A percentile compares a stretch with the other conserved stretches of the same genome.
These are phyloP conservation scores for Stenoptilia bipunctidactyla DNA, from an alignment of 2,888 invertebrate genomes.

Conservation along the genomic window DNA sequence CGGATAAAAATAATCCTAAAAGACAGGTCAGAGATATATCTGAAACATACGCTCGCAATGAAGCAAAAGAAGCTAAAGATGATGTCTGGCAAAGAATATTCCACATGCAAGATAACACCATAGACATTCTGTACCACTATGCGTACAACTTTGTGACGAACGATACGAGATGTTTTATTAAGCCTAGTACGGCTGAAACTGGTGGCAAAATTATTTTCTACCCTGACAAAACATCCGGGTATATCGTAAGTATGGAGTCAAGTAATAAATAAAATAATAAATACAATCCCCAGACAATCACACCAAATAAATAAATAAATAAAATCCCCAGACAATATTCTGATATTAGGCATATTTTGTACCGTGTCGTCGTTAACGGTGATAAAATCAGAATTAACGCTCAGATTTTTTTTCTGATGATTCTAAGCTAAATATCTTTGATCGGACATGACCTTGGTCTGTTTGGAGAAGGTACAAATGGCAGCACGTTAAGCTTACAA, in stretches of 20 bases:
- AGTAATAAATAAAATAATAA: too few species aligned
- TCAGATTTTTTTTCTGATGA: too few species aligned
- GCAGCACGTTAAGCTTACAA: too few species aligned
- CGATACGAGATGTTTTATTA: conserved; percentile 74
- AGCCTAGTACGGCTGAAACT: conserved; percentile 79
- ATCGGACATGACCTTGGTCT: too few species aligned
- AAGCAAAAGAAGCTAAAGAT: conserved; percentile 60
- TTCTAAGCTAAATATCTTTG: too few species aligned
- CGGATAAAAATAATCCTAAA: conserved; percentile 38
- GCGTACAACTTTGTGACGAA: conserved; percentile 73
- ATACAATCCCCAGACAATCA: too few species aligned
- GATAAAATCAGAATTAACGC: too few species aligned
- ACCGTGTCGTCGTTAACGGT: too few species aligned
- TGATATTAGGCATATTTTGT: too few species aligned
- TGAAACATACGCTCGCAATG: conserved; percentile 75
- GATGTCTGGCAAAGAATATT: conserved; percentile 78
- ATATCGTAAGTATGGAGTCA: conserved; percentile 70
- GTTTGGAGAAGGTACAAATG: too few species aligned
- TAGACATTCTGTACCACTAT: conserved; percentile 75
- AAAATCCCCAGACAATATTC: too few species aligned
- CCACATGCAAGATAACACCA: conserved; percentile 70
- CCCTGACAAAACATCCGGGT: conserved; percentile 74
- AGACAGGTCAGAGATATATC: conserved; percentile 52
- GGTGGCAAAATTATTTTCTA: conserved; percentile 76
- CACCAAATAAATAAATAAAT: too few species aligned